phyloP scores from a whole-genome alignment of 1,140 invertebrate genomes.

The Zophobas atratus region DNA sequence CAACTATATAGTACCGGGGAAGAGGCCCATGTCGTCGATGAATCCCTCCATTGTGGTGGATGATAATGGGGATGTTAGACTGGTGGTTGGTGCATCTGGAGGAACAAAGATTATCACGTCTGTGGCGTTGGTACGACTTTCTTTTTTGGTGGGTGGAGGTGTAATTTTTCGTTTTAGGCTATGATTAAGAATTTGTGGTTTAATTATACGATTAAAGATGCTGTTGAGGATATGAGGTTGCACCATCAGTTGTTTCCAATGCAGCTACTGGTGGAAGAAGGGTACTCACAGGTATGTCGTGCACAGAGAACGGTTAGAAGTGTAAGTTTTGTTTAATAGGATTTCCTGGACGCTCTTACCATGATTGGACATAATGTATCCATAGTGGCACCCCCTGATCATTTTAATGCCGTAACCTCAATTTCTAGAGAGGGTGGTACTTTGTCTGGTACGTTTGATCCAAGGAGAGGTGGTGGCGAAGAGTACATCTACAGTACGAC shows the following conservation, averaged over 20 bases:
- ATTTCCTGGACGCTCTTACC: not conserved
- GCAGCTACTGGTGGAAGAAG: conserved; percentile 73
- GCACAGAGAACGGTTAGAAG: not conserved
- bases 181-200: conserved; percentile 63
- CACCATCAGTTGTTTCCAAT: conserved; percentile 80
- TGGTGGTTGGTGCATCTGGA: conserved; percentile 89
- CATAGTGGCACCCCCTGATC: not conserved
- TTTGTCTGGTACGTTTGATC: too few species aligned
- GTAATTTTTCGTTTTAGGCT: conserved; percentile 65
- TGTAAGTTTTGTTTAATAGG: not conserved
- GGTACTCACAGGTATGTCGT: not conserved
- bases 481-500: too few species aligned
- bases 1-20: conserved; percentile 86
- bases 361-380: not conserved
- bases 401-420: not conserved
- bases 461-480: too few species aligned
- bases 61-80: conserved; percentile 73
- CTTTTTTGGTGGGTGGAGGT: not conserved
- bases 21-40: conserved; percentile 94
- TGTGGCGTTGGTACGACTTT: conserved; percentile 76
- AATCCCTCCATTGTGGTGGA: conserved; percentile 85
- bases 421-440: not conserved
- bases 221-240: conserved; percentile 58
- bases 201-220: conserved; percentile 56
- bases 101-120: conserved; percentile 92